Conservation (phyloP, 1,140 invertebrate species). For the Thalassaphorura encarpata region DNA sequence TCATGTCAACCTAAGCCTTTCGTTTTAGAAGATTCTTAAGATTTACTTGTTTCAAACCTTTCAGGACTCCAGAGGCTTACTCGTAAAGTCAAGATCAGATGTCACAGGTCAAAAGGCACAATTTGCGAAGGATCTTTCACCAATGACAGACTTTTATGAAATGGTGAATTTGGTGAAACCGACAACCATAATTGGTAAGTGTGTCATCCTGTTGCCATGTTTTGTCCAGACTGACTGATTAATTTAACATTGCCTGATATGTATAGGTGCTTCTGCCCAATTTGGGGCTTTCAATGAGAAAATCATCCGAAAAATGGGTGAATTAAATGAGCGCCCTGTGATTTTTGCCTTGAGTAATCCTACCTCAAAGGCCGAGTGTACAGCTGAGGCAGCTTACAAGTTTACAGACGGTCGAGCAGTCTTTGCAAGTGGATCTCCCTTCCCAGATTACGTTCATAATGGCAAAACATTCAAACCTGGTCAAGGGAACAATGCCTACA, state of each 20-base stretch:
- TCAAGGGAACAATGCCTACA: constrained; percentile 87
- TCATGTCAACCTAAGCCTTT: neutral
- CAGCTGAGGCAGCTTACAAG: constrained; percentile 84
- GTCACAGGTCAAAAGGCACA: constrained; percentile 61
- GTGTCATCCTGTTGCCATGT: constrained; percentile 44
- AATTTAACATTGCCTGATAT: neutral
- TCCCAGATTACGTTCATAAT: constrained; percentile 64
- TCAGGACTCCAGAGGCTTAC: constrained; percentile 73
- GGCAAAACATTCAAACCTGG: constrained; percentile 71
- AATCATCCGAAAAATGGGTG: constrained; percentile 71
- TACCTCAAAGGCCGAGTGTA: constrained; percentile 92
- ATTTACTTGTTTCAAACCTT: constrained; percentile 35
- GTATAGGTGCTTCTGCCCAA: constrained; percentile 69
- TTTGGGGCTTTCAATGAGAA: constrained; percentile 73
- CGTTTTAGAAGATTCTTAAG: neutral
- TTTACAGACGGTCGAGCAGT: constrained; percentile 70
- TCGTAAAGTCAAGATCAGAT: constrained; percentile 63
- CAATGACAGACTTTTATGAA: constrained; percentile 59
- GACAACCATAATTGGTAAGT: constrained; percentile 71
- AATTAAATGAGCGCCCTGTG: constrained; percentile 62
- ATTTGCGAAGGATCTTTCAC: constrained; percentile 61
- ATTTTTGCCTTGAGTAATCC: constrained; percentile 96
- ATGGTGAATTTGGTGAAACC: constrained; percentile 70
- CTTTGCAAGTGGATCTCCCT: constrained; percentile 90
- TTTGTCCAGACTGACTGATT: neutral